Evolutionary conservation across 2,888 invertebrate genomes (phyloP).

Genomic region (Limnephilus marmoratus): DNA sequence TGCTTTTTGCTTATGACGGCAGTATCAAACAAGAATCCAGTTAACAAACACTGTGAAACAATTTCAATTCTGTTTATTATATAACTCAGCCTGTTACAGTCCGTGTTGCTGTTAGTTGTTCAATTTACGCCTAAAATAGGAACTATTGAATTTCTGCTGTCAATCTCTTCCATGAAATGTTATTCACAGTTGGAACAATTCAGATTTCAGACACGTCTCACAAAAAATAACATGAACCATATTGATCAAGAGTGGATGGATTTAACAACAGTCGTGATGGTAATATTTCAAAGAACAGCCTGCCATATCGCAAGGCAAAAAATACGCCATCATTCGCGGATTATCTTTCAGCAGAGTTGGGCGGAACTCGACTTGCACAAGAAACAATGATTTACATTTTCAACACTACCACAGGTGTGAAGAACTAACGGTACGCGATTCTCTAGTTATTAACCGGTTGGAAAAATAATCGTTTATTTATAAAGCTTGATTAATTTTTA

Average conservation of each 20-base stretch:
- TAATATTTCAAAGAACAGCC: conserved; percentile 35
- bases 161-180: conserved; percentile 24
- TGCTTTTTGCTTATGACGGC: no score
- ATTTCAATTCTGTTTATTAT: background rate
- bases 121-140: background rate
- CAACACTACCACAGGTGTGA: background rate
- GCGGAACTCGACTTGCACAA: conserved; percentile 24
- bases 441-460: background rate
- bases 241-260: conserved; percentile 42
- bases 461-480: background rate
- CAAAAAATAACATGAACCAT: conserved; percentile 29
- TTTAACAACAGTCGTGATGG: conserved; percentile 35
- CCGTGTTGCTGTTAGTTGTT: background rate
- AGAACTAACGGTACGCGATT: background rate
- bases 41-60: no score
- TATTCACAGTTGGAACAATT: background rate
- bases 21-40: no score
- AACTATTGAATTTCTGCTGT: background rate
- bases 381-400: conserved; percentile 9
- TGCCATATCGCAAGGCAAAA: conserved; percentile 14
- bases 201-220: conserved; percentile 12
- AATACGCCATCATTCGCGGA: background rate
- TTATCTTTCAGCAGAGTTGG: conserved; percentile 19
- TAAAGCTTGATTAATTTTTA: background rate
- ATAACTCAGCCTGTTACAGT: no score